phyloP scores from a whole-genome alignment of 2,888 invertebrate genomes.

The Andrena chrysosceles region DNA sequence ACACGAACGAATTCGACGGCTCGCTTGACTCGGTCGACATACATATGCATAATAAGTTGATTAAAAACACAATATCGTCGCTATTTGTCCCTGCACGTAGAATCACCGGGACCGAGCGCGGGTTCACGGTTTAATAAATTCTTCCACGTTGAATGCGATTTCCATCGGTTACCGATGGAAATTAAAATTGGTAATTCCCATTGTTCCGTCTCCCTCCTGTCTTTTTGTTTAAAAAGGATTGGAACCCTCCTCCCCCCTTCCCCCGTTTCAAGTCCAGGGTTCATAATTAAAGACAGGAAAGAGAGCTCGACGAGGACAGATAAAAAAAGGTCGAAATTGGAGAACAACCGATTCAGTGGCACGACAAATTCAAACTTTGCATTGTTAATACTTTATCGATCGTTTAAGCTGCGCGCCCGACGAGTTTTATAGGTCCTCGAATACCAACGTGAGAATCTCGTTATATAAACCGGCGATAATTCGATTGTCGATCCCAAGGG shows the following conservation, averaged over 20 bases:
- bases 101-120: not conserved
- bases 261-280: not conserved
- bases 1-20: not conserved
- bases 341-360: not conserved
- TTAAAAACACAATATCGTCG: conserved; percentile 55
- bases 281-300: conserved; percentile 11
- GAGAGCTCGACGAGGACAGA: not conserved
- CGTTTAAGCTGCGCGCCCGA: no score
- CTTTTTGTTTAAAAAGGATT: not conserved
- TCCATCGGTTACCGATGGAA: conserved; percentile 48
- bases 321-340: not conserved
- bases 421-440: not conserved
- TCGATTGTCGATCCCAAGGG: not conserved
- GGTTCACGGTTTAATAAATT: conserved; percentile 55
- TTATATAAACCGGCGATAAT: not conserved
- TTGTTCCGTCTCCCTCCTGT: conserved; percentile 33
- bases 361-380: conserved; percentile 2
- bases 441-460: not conserved
- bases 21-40: conserved; percentile 2
- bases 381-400: conserved; percentile 5
- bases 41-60: conserved; percentile 49
- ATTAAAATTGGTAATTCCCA: conserved; percentile 60
- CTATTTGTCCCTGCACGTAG: conserved; percentile 49
- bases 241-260: not conserved
- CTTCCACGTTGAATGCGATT: conserved; percentile 47